Conservation (phyloP, 2,113 vertebrate genomes). For the Nycticryphes semicollaris region DNA sequence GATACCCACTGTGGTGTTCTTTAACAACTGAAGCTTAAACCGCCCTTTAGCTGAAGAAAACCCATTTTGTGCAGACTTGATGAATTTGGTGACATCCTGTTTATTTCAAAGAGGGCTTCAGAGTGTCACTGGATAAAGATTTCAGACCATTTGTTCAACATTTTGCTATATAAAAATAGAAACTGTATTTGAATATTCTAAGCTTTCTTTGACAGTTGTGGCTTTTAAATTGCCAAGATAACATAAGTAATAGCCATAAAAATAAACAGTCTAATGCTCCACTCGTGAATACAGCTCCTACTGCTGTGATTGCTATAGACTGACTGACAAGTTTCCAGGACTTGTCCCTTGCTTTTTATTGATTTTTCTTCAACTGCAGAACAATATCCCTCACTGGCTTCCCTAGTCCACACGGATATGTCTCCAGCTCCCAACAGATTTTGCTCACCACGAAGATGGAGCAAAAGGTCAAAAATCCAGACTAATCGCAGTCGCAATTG, state of each 20-base stretch:
- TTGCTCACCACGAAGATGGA: background rate
- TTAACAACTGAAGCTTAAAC: background rate
- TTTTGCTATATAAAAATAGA: background rate
- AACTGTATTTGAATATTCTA: background rate
- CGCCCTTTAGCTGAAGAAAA: background rate
- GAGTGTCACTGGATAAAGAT: background rate
- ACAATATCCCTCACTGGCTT: background rate
- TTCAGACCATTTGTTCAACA: background rate
- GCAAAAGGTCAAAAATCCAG: background rate
- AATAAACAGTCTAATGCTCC: background rate
- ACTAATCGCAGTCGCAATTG: background rate
- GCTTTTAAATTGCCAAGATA: background rate
- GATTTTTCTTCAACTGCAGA: background rate
- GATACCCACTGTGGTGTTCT: background rate
- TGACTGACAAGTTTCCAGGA: background rate
- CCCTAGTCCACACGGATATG: accelerated
- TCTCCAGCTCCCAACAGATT: background rate
- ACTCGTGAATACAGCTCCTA: background rate
- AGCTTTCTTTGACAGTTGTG: background rate
- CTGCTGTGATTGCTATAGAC: background rate
- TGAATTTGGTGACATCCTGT: background rate
- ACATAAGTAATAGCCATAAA: background rate
- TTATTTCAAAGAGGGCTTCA: background rate
- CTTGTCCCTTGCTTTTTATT: background rate
- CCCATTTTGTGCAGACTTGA: background rate